Base-by-base conservation (phyloP, 2,113 vertebrate genomes). In the Melanostigma gelatinosum region DNA sequence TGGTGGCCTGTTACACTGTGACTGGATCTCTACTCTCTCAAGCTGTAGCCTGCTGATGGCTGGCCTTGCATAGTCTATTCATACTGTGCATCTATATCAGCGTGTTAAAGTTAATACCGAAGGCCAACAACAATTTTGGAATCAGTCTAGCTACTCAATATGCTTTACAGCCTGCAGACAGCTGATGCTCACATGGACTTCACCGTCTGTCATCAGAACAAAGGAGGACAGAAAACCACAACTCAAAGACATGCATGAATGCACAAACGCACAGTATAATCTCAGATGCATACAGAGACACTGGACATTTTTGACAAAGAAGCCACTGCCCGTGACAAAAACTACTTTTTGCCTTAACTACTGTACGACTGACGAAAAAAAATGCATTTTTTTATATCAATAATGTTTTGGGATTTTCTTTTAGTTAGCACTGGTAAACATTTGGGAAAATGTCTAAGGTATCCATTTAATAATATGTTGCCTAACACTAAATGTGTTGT, bases 271-370 rank as follows among this genome's bases (percentile, higher is more conserved):
- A 70, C 40, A 52, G 46, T 72, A 29, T 70, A 62, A 64, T 64
- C 1, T 44, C 68, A 88, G 54, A 82, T 57, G 55, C 76, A 85
- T 22, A 71, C 69, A 84, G 52, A 34, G 70, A 72, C 57, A 85
- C 70, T 85, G 80, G 46, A 79, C 75, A 64, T 57, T 79, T 72
- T 29, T 63, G 36, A 77, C 68, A 44, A 83, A 79, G 71, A 89
- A 64, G 58, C 48, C 76, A 75, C 66, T 79, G 81, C 87, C 79
- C 36, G n/a, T 60, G 6, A 84, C 67, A 83, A 82, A 77, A 67
- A 82, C 80, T 87, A 82, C 74, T 82, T 91, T 81, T 16, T 91
- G 86, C 90, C 88, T 90, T 88, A 88, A 91, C 65, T 89, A 83
- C 85, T 88, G 77, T 85, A 83, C 76, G 63, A 88, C 65, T 87